phyloP scores from a whole-genome alignment of 1,140 invertebrate genomes.

The Palaemon carinicauda region DNA sequence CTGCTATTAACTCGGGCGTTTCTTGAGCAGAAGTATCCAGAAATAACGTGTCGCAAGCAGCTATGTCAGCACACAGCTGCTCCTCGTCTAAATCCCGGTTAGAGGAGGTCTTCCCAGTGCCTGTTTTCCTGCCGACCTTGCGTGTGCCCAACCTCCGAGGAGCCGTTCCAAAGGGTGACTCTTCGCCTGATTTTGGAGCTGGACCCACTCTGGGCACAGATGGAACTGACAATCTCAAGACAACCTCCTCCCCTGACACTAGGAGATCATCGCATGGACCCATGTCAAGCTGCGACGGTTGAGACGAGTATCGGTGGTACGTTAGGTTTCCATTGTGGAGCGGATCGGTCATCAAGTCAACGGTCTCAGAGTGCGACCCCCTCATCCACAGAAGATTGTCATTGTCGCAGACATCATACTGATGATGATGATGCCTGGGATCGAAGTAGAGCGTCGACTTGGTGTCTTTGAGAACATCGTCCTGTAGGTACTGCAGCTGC shows the following conservation, averaged over 20 bases:
- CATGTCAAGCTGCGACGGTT: conserved; percentile 37
- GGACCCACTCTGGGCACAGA: background rate
- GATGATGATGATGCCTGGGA: background rate
- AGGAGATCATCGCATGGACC: conserved; percentile 39
- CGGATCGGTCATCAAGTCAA: conserved; percentile 4
- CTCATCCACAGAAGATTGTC: conserved; percentile 23
- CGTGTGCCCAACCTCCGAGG: conserved; percentile 5
- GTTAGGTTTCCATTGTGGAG: conserved; percentile 10
- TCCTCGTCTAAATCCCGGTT: conserved; percentile 20
- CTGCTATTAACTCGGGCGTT: conserved; percentile 53
- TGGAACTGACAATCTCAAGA: conserved; percentile 27
- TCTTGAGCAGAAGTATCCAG: conserved; percentile 56
- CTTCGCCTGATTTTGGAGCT: background rate
- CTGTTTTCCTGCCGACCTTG: background rate
- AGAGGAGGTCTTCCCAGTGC: background rate
- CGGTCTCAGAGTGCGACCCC: background rate
- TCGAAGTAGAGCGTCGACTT: background rate
- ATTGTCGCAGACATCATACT: background rate
- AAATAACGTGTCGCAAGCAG: conserved; percentile 55
- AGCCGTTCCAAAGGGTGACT: background rate
- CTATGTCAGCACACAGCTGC: conserved; percentile 56
- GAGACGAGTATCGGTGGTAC: conserved; percentile 42
- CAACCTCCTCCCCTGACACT: conserved; percentile 38
- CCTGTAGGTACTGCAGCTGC: background rate
- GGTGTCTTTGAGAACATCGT: background rate